These are phyloP conservation scores for Epistrophe eligans DNA, from an alignment of 2,888 invertebrate genomes.

Conservation along the genomic window DNA sequence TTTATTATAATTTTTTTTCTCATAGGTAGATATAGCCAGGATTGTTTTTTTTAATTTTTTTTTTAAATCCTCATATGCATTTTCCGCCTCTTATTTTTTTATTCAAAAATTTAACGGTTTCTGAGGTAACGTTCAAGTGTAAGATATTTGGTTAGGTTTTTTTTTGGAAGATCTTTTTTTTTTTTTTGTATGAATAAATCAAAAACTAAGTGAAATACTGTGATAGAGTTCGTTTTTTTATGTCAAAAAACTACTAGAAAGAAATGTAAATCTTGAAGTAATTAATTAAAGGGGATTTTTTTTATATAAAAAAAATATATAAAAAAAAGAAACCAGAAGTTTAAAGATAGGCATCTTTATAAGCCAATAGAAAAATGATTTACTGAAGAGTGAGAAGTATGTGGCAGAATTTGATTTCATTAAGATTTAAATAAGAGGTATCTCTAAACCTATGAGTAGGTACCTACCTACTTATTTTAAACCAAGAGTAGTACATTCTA, in stretches of 20 bases:
- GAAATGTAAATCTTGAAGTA: constrained; percentile 69
- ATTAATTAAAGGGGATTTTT: constrained; percentile 51
- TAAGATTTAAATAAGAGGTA: constrained; percentile 8
- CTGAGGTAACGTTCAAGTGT: constrained; percentile 65
- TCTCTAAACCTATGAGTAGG: neutral
- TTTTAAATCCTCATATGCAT: constrained; percentile 43
- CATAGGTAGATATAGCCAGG: constrained; percentile 22
- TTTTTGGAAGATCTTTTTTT: constrained; percentile 22
- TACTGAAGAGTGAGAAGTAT: constrained; percentile 53
- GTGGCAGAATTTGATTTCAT: constrained; percentile 45
- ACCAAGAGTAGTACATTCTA: neutral
- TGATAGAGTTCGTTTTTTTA: constrained; percentile 27
- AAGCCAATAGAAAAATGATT: constrained; percentile 68
- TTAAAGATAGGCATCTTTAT: constrained; percentile 43
- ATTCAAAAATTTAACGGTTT: constrained; percentile 67
- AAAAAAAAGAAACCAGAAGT: neutral
- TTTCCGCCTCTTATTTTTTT: constrained; percentile 28
- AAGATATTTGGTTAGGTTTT: constrained; percentile 65
- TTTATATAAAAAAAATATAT: neutral
- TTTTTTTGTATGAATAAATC: constrained; percentile 63
- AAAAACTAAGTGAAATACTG: constrained; percentile 65
- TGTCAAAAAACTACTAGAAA: constrained; percentile 8
- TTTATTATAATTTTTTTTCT: constrained; percentile 75
- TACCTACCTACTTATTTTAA: neutral
- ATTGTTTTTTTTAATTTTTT: neutral